Base-by-base conservation (phyloP, 2,797 vertebrate genomes). In the Alfaro cultratus region DNA sequence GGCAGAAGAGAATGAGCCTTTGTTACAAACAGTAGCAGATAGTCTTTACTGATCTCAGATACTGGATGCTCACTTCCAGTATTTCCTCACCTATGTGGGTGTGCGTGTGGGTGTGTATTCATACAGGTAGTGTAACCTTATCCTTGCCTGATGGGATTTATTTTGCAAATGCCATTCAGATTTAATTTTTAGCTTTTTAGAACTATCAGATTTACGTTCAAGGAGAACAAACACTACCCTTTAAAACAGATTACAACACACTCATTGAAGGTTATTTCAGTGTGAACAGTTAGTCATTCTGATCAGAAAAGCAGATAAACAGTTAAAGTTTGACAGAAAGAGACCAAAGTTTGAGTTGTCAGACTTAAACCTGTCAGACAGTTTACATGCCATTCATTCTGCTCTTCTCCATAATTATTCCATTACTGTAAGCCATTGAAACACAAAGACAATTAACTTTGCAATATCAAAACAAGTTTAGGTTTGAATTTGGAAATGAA, bases 11-110 rank as follows among this genome's bases (percentile, higher is more conserved):
- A 93, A 89, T 75, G 82, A 85, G 73, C 62, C 81, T 64, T 82
- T 90, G 87, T 92, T 74, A 60, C 62, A 71, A 86, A 87, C 84
- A 88, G 80, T 36, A 85, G 51, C 81, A 73, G 71, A 73, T 41
- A 88, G 79, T 86, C 57, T 46, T 1, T 36, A 60, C 67, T 85
- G 79, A 90, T 86, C 77, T 73, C 62, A 51, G 71, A 71, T 73
- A 74, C 83, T 82, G 26, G 80, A 80, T 29, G 41, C 53, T 80
- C 49, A 55, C 53, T 80, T 26, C 31, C 55, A 77, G n/a, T n/a
- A 45, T 76, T 72, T 79, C 55, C 16, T 36, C 55, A 64, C 67
- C 41, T 41, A 41, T 34, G 34, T 34, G 34, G 1, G 34, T 34
- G 34, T 36, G 36, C 3, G 36, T 36, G 36, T 3, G 36, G 2